Base-by-base conservation (phyloP, 92 coral and sea anemone species). In the Heteractis magnifica region DNA sequence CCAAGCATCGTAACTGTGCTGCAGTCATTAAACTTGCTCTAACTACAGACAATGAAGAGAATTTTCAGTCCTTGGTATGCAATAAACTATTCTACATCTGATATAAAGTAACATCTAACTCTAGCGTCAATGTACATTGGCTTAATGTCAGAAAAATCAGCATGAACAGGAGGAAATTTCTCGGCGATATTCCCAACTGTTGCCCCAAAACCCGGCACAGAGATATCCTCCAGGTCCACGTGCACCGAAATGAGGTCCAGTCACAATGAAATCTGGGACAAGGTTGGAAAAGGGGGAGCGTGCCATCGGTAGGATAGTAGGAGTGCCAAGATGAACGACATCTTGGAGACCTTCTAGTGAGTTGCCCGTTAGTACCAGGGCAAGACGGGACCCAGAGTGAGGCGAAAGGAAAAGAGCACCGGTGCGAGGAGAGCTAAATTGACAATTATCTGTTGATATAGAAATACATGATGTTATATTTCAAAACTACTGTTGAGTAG, bases 231-330 rank as follows among this genome's bases (percentile, higher is more conserved):
- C 99, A 26, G 97, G 97, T 41, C 99, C 99, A 18, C 81, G 93
- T 8, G 98, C 98, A 79, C 94, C 92, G 81, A 97, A 97, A 53
- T 77, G 90, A 88, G 99, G 98, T 49, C 99, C 99, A 15, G 98
- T 97, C 74, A 97, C 88, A 92, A 94, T 94, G 89, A 92, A 97
- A 82, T 97, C 99, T 10, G 99, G 99, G 14, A 97, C 92, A 87
- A 97, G 87, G 85, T 97, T 97, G 21, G 99, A 97, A 82, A 97
- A 97, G 20, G 99, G 99, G 6, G 99, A 97, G 77, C 99, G 87
- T 21, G 98, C 86, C 99, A 97, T 97, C 52, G 99, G 99, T 73
- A 98, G 95, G 79, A 97, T 94, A 15, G 99, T 97, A 85, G 99
- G 99, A 64, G 95, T 92, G 77, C 98, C 98, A 51, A 94, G 83